Evolutionary conservation across 2,113 vertebrate species (phyloP), one percentile per base, ranked within the genome.

Genomic region (Psittacula cyanocephala): DNA sequence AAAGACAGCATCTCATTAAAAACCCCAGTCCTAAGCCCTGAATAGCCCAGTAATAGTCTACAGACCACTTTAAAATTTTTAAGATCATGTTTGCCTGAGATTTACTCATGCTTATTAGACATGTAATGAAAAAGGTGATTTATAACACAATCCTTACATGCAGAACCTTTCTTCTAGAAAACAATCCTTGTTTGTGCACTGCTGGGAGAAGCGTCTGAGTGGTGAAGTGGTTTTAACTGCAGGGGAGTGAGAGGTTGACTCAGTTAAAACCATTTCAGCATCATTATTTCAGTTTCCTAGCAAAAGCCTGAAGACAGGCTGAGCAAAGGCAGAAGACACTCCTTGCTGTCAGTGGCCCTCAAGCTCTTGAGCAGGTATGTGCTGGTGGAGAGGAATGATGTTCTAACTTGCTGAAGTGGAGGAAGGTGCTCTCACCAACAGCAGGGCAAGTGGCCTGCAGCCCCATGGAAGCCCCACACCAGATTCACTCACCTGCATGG

Each of bases 161-260:
- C 37, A 81, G 33, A 90, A 81, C 39, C 57, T 91, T 93, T 95
- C 62, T 92, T 86, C 83, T 76, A 92, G 84, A 95, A 92, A 92
- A 87, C 11, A 65, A 41, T 46, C 5, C 3, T 70, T 20, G 0
- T 78, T 90, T 88, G 72, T 91, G 46, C 39, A 60, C 12, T 64
- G 29, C 39, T 86, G 60, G 39, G 46, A 75, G 83, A 94, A 78
- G 6, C 35, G 63, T 57, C 59, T 41, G 60, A 47, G 37, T 46
- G 1, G 13, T 72, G 52, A 87, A 88, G 85, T 41, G 41, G 52
- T 71, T 89, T 81, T 68, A 81, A 69, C 57, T 81, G 33, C 44
- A 68, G 49, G 9, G 46, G 82, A 81, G 24, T 13, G 43, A 78
- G 65, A 84, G 23, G 8, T 5, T 52, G 57, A 44, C 50, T 83